Conservation (phyloP, 2,797 vertebrate genomes). For the Phrynocephalus vlangalii region DNA sequence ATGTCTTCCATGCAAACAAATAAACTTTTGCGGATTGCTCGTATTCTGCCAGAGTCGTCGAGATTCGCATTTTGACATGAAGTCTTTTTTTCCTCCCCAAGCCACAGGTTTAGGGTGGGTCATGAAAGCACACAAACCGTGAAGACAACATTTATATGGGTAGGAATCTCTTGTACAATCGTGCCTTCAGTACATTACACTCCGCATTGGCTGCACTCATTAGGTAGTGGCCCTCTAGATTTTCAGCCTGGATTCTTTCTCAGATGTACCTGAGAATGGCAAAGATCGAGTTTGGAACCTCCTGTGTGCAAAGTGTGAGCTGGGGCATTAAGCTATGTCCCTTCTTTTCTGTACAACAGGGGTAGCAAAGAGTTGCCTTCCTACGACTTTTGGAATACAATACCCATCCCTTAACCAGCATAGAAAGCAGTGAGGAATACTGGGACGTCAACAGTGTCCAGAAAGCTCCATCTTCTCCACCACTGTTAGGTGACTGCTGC, state of each 20-base stretch:
- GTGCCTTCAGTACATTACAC: not conserved
- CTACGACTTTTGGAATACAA: too few species aligned
- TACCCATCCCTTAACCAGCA: too few species aligned
- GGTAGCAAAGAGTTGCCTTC: too few species aligned
- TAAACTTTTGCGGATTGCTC: not conserved
- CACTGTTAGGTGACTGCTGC: not conserved
- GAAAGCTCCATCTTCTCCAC: not conserved
- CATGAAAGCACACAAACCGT: not conserved
- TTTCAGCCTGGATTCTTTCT: not conserved
- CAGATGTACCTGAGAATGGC: not conserved
- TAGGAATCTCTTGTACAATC: not conserved
- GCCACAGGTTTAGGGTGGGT: not conserved
- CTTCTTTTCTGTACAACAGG: not conserved
- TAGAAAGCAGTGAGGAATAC: too few species aligned
- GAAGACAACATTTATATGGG: not conserved
- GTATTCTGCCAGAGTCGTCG: slow-evolving; percentile 10
- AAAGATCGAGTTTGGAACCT: not conserved
- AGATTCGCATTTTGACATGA: slow-evolving; percentile 12
- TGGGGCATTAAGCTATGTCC: not conserved
- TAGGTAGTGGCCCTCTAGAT: not conserved
- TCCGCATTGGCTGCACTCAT: too few species aligned
- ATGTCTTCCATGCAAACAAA: slow-evolving; percentile 11
- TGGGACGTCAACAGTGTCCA: too few species aligned
- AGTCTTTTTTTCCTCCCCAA: not conserved
- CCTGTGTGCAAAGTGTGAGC: too few species aligned